Evolutionary conservation across 2,797 vertebrate species (phyloP).

Genomic region (Acipenser transmontanus): DNA sequence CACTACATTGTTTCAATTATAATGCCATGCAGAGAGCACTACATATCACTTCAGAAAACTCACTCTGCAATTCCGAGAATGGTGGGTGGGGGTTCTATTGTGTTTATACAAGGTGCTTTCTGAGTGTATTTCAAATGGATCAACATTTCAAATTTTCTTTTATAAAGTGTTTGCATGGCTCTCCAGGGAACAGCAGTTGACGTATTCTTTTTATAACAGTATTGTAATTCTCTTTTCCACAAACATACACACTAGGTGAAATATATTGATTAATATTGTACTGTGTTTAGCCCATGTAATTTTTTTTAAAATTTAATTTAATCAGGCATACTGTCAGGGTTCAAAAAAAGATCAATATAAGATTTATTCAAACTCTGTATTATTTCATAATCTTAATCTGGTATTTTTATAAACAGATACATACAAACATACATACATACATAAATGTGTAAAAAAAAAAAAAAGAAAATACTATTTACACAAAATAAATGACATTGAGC

Average conservation of each 20-base stretch:
- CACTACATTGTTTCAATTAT: constrained; percentile 64
- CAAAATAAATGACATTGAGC: too few species aligned
- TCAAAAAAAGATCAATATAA: constrained; percentile 7
- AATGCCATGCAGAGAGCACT: constrained; percentile 45
- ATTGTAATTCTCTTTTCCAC: constrained; percentile 25
- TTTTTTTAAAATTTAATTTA: too few species aligned
- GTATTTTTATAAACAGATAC: too few species aligned
- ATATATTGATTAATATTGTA: constrained; percentile 23
- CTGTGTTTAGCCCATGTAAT: constrained; percentile 1
- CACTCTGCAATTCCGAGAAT: constrained; percentile 40
- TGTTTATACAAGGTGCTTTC: constrained; percentile 48
- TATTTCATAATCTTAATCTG: constrained; percentile 4
- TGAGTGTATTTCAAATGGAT: constrained; percentile 45
- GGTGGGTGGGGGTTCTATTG: constrained; percentile 16
- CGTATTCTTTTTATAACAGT: constrained; percentile 15
- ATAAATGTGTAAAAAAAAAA: too few species aligned
- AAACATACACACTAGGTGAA: constrained; percentile 17
- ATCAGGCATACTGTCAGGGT: constrained; percentile 6
- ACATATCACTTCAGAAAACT: constrained; percentile 43
- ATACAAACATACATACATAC: too few species aligned
- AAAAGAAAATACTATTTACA: too few species aligned
- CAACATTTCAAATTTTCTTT: constrained; percentile 45
- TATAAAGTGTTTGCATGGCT: constrained; percentile 32
- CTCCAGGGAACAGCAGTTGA: constrained; percentile 17
- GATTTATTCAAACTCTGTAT: constrained; percentile 14